Base-by-base conservation (phyloP, 1,140 invertebrate species). In the Varroa destructor region DNA sequence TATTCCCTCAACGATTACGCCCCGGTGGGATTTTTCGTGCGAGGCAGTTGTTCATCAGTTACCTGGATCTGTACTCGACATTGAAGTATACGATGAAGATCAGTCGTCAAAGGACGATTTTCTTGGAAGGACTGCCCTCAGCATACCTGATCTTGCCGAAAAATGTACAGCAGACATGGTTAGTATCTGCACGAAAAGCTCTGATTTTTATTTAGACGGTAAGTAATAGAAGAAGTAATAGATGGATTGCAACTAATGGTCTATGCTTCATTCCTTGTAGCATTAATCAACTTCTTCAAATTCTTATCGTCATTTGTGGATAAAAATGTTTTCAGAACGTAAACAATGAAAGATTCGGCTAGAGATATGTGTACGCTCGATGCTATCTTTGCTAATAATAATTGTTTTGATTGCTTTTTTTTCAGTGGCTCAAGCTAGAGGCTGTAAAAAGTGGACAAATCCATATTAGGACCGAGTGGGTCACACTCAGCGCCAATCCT, bases 381-480 rank as follows among this genome's bases (percentile, higher is more conserved):
- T 25, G 25, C 25, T 25, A 25, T 25, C 25, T 25, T 25, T 51
- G 46, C 3, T 51, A 51, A 51, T 51, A 51, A 51, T 51, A 51
- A 51, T 25, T 51, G 46, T 51, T 5, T 8, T 51, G 3, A 51
- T 51, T 51, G 8, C 3, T 51, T 8, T 51, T 51, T 3, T 82
- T 80, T 2, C 76, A 94, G 90, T 96, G 93, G 92, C 83, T 94
- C 70, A 89, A 90, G 0, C 82, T 97, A 73, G 91, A 96, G 79
- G 88, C 93, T 81, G 91, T 90, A 2, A 93, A 93, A 80, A 90
- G 91, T 77, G 94, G 94, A 54, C 87, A 90, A 82, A 84, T 97
- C 1, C 90, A 95, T 79, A 77, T 97, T 43, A 85, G 89, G 72
- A 81, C 94, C 40, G 87, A 86, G 2, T 97, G 93, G 93, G 84